phyloP scores from a whole-genome alignment of 64 coral and sea anemone genomes.

The Montipora foliosa region DNA sequence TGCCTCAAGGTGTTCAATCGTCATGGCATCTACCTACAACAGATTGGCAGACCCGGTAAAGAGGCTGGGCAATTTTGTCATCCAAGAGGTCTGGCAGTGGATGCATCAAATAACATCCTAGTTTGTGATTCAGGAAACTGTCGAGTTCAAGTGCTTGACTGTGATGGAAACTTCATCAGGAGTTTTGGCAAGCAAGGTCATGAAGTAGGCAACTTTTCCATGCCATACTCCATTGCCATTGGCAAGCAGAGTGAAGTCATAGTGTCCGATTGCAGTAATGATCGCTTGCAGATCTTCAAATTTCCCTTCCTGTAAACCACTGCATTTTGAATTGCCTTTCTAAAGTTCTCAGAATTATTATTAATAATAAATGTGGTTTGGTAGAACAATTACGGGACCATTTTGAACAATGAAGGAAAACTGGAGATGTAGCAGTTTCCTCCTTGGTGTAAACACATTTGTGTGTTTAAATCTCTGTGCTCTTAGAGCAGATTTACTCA shows the following conservation, averaged over 20 bases:
- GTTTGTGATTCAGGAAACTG: slow-evolving; percentile 76
- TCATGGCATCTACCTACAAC: slow-evolving; percentile 43
- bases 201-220: slow-evolving; percentile 50
- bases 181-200: slow-evolving; percentile 53
- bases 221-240: slow-evolving; percentile 50
- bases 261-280: slow-evolving; percentile 65
- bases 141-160: slow-evolving; percentile 67
- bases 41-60: slow-evolving; percentile 61
- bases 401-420: too few species aligned
- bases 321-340: neutral
- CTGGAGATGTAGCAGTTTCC: too few species aligned
- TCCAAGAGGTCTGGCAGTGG: slow-evolving; percentile 62
- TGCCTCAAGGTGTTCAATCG: slow-evolving; percentile 72
- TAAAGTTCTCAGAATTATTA: too few species aligned
- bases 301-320: slow-evolving; percentile 4
- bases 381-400: too few species aligned
- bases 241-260: slow-evolving; percentile 25
- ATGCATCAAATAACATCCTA: slow-evolving; percentile 54
- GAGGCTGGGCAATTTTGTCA: slow-evolving; percentile 46
- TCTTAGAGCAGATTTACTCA: too few species aligned
- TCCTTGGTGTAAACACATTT: too few species aligned
- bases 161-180: slow-evolving; percentile 68
- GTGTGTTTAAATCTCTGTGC: too few species aligned
- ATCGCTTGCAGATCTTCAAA: slow-evolving; percentile 58
- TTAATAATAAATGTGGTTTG: too few species aligned